Percentiles rank a stretch among this genome's conserved stretches.
Evolutionary conservation across 2,888 invertebrate genomes (phyloP).

Genomic region (Anodontia alba): DNA sequence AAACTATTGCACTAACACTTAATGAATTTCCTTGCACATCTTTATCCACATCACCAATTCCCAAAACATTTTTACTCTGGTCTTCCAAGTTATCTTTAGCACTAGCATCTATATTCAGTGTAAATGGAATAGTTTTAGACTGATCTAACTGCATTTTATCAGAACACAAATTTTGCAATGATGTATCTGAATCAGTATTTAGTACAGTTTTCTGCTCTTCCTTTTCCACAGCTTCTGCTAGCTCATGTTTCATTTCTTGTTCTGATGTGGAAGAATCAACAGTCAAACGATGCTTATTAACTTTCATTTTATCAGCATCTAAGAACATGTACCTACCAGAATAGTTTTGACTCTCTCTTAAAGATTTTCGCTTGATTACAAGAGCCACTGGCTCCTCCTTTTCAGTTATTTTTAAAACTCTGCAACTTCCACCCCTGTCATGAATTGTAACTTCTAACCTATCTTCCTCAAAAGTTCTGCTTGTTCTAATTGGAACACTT

Average conservation of each 20-base stretch:
- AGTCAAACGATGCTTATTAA: background rate
- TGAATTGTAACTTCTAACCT: slow-evolving; percentile 41
- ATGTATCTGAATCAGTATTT: background rate
- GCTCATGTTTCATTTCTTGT: background rate
- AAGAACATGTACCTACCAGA: background rate
- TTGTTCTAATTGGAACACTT: background rate
- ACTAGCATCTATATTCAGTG: no score
- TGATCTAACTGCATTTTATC: background rate
- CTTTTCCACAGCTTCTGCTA: background rate
- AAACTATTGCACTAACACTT: background rate
- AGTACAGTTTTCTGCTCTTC: no score
- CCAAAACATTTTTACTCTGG: background rate
- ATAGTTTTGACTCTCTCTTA: slow-evolving; percentile 9
- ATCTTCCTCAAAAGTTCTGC: background rate
- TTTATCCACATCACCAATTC: background rate
- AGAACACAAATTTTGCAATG: background rate
- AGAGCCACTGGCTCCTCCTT: slow-evolving; percentile 38
- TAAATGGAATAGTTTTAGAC: background rate
- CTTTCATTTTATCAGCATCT: background rate
- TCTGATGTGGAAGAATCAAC: background rate
- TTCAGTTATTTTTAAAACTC: slow-evolving; percentile 43
- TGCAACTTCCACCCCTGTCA: slow-evolving; percentile 34
- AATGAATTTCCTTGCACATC: background rate
- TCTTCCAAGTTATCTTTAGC: background rate
- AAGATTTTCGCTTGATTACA: slow-evolving; percentile 21